A percentile compares a stretch with the other conserved stretches of the same genome.
Conservation (phyloP, 2,888 invertebrate genomes). For the Hartigia nigra region DNA sequence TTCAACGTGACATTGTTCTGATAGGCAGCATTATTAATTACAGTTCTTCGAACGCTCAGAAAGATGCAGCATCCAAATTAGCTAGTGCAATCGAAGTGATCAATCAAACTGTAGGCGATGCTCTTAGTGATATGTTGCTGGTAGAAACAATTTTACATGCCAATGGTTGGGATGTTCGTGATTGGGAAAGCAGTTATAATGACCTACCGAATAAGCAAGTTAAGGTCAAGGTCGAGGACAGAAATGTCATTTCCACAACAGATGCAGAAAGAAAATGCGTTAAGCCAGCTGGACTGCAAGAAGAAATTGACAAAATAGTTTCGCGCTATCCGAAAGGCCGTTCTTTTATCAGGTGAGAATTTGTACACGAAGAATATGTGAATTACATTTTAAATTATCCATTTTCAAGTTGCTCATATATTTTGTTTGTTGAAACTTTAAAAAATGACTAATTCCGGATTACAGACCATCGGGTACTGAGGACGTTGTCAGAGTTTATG, state of each 20-base stretch:
- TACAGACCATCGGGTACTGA: constrained; percentile 95
- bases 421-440: constrained; percentile 12
- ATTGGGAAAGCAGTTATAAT: constrained; percentile 85
- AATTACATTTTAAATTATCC: constrained; percentile 6
- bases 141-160: constrained; percentile 91
- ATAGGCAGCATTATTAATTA: constrained; percentile 6
- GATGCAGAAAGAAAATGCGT: constrained; percentile 88
- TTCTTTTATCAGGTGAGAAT: constrained; percentile 82
- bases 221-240: constrained; percentile 90
- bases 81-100: constrained; percentile 83
- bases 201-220: constrained; percentile 91
- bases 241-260: constrained; percentile 85
- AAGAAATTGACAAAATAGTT: constrained; percentile 79
- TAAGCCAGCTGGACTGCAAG: constrained; percentile 86
- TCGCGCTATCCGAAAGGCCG: constrained; percentile 78
- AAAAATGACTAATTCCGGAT: constrained; percentile 20
- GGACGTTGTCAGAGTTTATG: constrained; percentile 95
- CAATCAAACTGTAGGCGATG: constrained; percentile 97
- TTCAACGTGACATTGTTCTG: neutral
- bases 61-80: constrained; percentile 74
- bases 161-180: constrained; percentile 80
- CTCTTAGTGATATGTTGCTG: constrained; percentile 93
- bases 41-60: constrained; percentile 40
- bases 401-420: neutral
- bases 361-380: constrained; percentile 10